phyloP scores from a whole-genome alignment of 1,140 invertebrate genomes.

The Cataglyphis hispanica region DNA sequence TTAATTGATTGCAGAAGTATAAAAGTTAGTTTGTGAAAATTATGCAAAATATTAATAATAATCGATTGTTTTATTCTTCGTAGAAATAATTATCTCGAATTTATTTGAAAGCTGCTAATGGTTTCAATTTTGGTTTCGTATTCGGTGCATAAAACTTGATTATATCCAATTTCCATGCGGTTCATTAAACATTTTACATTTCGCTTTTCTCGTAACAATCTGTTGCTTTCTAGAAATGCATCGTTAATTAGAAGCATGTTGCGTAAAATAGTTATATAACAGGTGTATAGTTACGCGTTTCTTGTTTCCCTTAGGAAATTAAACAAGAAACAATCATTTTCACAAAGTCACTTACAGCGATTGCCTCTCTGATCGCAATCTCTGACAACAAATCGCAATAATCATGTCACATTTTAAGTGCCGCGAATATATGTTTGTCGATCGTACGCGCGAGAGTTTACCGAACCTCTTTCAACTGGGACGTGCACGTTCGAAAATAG shows the following conservation, averaged over 20 bases:
- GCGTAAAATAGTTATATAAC: not conserved
- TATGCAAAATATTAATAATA: conserved; percentile 6
- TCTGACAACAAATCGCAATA: conserved; percentile 29
- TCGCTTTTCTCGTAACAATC: conserved; percentile 12
- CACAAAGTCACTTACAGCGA: not conserved
- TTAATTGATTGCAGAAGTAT: not conserved
- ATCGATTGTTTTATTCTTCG: not conserved
- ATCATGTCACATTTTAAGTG: conserved; percentile 52
- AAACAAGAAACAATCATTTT: not conserved
- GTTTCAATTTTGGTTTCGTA: not conserved
- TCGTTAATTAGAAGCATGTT: not conserved
- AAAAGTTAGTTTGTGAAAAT: conserved; percentile 13
- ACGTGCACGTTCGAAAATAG: conserved; percentile 53
- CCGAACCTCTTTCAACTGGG: conserved; percentile 33
- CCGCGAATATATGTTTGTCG: conserved; percentile 36
- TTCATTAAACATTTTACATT: conserved; percentile 32
- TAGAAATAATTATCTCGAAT: not conserved
- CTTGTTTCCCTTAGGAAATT: not conserved
- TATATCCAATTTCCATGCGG: conserved; percentile 5
- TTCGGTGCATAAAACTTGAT: conserved; percentile 3
- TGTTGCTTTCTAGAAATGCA: not conserved
- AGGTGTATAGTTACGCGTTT: not conserved
- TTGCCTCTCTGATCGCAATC: not conserved
- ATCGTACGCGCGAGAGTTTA: conserved; percentile 10
- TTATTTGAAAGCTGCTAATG: conserved; percentile 4